Evolutionary conservation across 1,140 invertebrate genomes (phyloP).

Genomic region (Heliconius hermathena): DNA sequence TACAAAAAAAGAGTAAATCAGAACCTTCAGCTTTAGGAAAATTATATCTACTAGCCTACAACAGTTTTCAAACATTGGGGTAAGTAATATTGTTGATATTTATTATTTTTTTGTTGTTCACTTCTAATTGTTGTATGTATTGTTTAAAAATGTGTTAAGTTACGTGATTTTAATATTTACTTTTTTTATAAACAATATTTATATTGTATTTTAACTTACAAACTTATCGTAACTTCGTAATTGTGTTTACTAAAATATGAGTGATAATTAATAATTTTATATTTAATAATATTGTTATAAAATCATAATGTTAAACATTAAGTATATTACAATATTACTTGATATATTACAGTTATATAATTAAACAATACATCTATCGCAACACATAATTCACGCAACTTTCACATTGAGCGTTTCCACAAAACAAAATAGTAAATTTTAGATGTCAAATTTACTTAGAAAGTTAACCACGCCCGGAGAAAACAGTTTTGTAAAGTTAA

Average conservation of each 20-base stretch:
- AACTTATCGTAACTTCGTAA: too few species aligned
- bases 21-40: constrained; percentile 70
- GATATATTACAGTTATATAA: background rate
- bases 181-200: too few species aligned
- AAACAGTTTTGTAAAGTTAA: constrained; percentile 13
- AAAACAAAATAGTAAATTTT: background rate
- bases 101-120: background rate
- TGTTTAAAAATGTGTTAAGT: background rate
- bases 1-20: constrained; percentile 48
- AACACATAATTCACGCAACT: background rate
- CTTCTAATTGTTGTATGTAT: background rate
- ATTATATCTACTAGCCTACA: constrained; percentile 83
- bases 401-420: background rate
- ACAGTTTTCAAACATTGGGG: constrained; percentile 81
- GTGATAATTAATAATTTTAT: too few species aligned
- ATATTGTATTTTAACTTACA: too few species aligned
- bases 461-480: constrained; percentile 30
- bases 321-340: background rate
- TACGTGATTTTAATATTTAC: background rate
- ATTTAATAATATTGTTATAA: too few species aligned
- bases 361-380: background rate
- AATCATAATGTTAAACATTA: too few species aligned
- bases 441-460: background rate
- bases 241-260: too few species aligned
- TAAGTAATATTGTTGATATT: constrained; percentile 50